phyloP scores from a whole-genome alignment of 2,113 vertebrate species.

The Erinaceus europaeus region DNA sequence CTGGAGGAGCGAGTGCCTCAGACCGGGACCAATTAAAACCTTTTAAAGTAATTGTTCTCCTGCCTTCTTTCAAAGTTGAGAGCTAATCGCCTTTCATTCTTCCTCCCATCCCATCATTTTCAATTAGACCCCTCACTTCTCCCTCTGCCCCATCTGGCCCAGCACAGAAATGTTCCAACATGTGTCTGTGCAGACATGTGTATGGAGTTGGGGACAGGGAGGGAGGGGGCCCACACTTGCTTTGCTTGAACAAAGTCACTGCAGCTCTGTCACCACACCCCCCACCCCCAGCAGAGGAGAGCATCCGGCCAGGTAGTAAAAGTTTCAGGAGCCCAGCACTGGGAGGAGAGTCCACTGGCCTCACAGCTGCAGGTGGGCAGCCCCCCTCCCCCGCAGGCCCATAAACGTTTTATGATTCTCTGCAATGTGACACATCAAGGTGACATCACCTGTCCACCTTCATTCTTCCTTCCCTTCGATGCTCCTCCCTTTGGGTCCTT shows the following conservation, averaged over 20 bases:
- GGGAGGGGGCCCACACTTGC: neutral
- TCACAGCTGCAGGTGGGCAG: neutral
- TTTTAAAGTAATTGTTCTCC: constrained; percentile 70
- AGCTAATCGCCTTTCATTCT: constrained; percentile 6
- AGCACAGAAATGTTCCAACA: neutral
- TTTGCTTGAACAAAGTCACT: neutral
- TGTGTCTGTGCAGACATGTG: rapidly evolving
- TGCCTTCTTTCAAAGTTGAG: constrained; percentile 59
- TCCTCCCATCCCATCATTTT: constrained; percentile 24
- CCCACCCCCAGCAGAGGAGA: neutral
- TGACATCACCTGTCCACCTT: constrained; percentile 57
- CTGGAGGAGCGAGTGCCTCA: constrained; percentile 56
- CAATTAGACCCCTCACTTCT: constrained; percentile 12
- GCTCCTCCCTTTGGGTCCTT: neutral
- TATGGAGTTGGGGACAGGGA: neutral
- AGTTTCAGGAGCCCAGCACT: neutral
- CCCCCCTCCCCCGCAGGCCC: constrained; percentile 6
- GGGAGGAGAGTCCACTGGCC: neutral
- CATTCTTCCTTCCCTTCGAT: neutral
- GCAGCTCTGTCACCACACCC: neutral
- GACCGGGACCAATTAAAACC: constrained; percentile 70
- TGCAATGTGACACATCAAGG: constrained; percentile 39
- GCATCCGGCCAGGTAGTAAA: neutral
- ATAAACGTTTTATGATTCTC: constrained; percentile 49
- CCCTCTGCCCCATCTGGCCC: neutral